Evolutionary conservation across 2,888 invertebrate species (phyloP).

Genomic region (Dysmachus trigonus): DNA sequence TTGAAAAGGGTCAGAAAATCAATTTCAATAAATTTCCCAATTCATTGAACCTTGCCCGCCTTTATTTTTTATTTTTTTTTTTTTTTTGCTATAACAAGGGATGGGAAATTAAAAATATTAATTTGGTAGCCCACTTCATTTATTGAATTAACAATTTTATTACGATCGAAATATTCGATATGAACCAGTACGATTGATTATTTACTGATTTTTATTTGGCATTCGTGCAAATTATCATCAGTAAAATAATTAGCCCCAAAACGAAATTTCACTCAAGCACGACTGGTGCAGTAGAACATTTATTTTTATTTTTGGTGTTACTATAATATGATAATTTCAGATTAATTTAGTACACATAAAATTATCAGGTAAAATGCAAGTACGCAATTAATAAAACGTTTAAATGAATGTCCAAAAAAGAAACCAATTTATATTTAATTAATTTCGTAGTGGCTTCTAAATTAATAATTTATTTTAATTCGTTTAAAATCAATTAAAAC

Average conservation of each 20-base stretch:
- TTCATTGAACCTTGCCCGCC: not conserved
- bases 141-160: not conserved
- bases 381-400: not conserved
- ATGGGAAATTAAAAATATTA: not conserved
- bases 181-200: not conserved
- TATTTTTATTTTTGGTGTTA: not conserved
- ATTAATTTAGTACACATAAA: not conserved
- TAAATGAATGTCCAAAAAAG: not conserved
- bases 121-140: not conserved
- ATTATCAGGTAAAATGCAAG: not conserved
- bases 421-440: not conserved
- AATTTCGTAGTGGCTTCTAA: not conserved
- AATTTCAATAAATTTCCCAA: slow-evolving; percentile 4
- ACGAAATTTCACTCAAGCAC: not conserved
- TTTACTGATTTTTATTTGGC: not conserved
- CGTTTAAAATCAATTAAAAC: not conserved
- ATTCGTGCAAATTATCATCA: not conserved
- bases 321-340: not conserved
- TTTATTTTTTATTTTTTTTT: no score
- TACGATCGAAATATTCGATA: not conserved
- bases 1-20: slow-evolving; percentile 6
- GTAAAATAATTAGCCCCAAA: not conserved
- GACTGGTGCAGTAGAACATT: not conserved
- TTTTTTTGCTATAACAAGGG: not conserved
- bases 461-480: not conserved